phyloP scores from a whole-genome alignment of 2,888 invertebrate species.

The Eupithecia subfuscata region DNA sequence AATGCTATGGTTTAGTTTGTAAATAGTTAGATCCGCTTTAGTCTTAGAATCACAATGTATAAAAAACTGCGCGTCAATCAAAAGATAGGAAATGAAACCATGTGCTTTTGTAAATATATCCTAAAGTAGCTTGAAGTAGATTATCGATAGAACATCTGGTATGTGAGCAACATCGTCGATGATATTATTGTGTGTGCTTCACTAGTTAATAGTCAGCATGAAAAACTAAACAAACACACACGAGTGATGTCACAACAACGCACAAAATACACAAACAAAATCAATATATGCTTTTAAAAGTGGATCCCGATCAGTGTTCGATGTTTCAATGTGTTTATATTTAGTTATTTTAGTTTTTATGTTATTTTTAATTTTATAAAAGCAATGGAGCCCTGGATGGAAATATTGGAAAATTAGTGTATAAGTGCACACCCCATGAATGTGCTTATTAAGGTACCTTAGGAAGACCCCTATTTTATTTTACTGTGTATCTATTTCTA shows the following conservation, averaged over 20 bases:
- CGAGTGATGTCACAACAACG: conserved; percentile 61
- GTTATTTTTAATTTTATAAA: conserved; percentile 54
- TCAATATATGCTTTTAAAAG: conserved; percentile 47
- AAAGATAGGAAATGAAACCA: conserved; percentile 12
- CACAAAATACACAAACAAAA: conserved; percentile 54
- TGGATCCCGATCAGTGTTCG: conserved; percentile 62
- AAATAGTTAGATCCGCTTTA: conserved; percentile 38
- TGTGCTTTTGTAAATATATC: conserved; percentile 61
- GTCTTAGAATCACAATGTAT: conserved; percentile 33
- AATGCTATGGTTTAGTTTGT: conserved; percentile 37
- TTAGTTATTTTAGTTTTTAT: conserved; percentile 54
- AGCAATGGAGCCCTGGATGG: conserved; percentile 79
- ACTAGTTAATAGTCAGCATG: conserved; percentile 73
- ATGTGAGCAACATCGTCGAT: conserved; percentile 79
- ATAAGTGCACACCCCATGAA: conserved; percentile 83
- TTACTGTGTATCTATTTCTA: conserved; percentile 67
- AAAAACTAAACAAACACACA: conserved; percentile 62
- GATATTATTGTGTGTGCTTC: conserved; percentile 74
- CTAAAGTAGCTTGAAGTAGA: conserved; percentile 55
- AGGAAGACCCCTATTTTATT: conserved; percentile 74
- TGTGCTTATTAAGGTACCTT: conserved; percentile 78
- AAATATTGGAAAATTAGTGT: conserved; percentile 64
- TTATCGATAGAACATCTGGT: conserved; percentile 69
- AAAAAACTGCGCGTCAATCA: conserved; percentile 12
- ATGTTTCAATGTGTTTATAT: conserved; percentile 61